These are phyloP conservation scores for Stegodyphus dumicola DNA, from an alignment of 1,140 invertebrate species.

Conservation along the genomic window DNA sequence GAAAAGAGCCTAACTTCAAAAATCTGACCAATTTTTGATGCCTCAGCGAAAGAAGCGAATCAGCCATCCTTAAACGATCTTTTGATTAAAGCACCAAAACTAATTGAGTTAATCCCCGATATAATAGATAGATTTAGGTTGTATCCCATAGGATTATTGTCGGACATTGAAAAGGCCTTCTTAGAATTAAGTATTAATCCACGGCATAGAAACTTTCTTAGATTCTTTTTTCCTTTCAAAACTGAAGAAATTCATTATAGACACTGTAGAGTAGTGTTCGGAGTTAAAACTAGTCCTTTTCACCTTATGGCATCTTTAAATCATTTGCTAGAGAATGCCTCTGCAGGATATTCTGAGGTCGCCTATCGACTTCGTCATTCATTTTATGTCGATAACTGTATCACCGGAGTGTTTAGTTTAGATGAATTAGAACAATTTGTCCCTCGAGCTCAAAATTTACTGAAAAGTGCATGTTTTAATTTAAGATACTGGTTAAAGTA, in stretches of 20 bases:
- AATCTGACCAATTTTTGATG: constrained; percentile 64
- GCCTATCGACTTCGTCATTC: not conserved
- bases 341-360: not conserved
- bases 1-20: constrained; percentile 53
- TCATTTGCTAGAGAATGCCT: not conserved
- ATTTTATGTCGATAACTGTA: constrained; percentile 6
- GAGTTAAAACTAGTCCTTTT: not conserved
- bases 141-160: constrained; percentile 65
- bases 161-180: constrained; percentile 66
- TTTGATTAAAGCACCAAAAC: constrained; percentile 52
- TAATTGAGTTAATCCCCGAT: constrained; percentile 67
- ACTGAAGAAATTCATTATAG: not conserved
- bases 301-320: not conserved
- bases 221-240: not conserved
- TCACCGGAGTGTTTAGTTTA: not conserved
- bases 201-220: not conserved
- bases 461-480: not conserved
- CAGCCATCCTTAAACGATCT: constrained; percentile 59
- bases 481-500: not conserved
- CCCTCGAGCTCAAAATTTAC: not conserved
- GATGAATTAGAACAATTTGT: not conserved
- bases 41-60: constrained; percentile 54
- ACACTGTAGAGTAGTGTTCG: constrained; percentile 7
- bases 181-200: constrained; percentile 66
- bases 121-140: constrained; percentile 67